Base-by-base conservation (phyloP, 92 coral and sea anemone genomes). In the Desmophyllum pertusum region DNA sequence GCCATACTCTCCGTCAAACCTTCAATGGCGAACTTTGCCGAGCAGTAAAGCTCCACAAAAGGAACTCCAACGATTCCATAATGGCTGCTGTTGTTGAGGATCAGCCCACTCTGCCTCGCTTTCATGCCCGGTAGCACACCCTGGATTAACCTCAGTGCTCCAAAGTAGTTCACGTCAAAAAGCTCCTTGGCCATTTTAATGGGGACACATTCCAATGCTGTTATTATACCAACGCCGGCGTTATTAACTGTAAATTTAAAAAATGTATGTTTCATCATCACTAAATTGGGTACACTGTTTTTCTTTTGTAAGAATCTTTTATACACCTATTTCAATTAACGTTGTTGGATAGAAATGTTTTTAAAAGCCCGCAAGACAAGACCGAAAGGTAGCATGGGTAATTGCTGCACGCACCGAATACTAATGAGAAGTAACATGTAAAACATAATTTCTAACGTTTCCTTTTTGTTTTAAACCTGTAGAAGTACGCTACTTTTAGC, bases 101-200 rank as follows among this genome's bases (percentile, higher is more conserved):
- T 93, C 9, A 70, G 94, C 17, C 98, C 98, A 43, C 76, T 69
- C 81, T 73, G 72, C 48, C 82, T 89, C 42, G 75, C 83, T 89
- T 95, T 95, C 98, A 95, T 95, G 77, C 81, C 35, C 10, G 98
- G 98, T 11, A 95, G 65, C 75, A 96, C 98, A 30, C 91, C 91
- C 61, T 93, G 90, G 17, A 87, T 93, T 51, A 89, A 70, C 18
- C 95, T 90, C 33, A 92, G 81, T 18, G 84, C 64, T 13, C 98
- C 98, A 59, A 91, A 91, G 39, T 92, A 92, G 46, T 93, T 94
- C 76, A 95, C 91, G 14, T 96, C 93, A 55, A 83, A 92, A 40
- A 90, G 48, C 40, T 45, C 77, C 43, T 90, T 86, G n/a, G 93
- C 89, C 23, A 64, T 75, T 31, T 93, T 90, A 50, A 85, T 55